Evolutionary conservation across 1,140 invertebrate species (phyloP), one percentile per base, ranked within the genome.

Genomic region (Heterodera carotae): DNA sequence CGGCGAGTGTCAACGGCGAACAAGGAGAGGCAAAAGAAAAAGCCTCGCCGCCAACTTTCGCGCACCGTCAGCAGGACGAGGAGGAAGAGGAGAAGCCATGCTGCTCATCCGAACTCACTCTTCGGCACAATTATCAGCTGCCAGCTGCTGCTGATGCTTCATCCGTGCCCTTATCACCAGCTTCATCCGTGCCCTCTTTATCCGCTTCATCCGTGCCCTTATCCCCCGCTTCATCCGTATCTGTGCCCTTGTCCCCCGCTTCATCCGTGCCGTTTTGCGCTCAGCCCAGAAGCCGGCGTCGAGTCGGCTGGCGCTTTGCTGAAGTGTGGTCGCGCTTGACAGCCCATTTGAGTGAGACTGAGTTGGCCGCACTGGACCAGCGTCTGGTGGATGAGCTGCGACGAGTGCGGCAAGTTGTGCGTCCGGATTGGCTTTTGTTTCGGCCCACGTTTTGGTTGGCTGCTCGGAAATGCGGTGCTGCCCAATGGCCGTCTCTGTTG

Each of bases 361-460:
- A 74, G 64, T 33, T 62, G 64, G 56, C 59, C 27, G 72, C 36
- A 33, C 34, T 74, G 64, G 72, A 74, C 56, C n/a, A n/a, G 34
- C 56, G 72, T 62, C 36, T 74, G 64, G 22, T 74, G 59, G 53
- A 74, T 56, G 34, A 74, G 59, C 34, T 59, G 15, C 64, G 59
- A n/a, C 56, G 72, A 7, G 64, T 18, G 36, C 43, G 72, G 39
- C 72, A 64, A 1, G 56, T 64, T 2, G 39, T 56, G 25, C 39
- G 43, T 12, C 72, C 72, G 59, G 72, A 74, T 22, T 74, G 72
- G 72, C 27, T 74, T n/a, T 4, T 56, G 62, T 74, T 74, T 25
- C 43, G 72, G 64, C 72, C 72, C 36, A 64, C 59, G 27, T 74
- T 56, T 25, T 74, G 72, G 27, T 39, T 36, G 29, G 64, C 59